Base-by-base conservation (phyloP, 2,888 invertebrate genomes). In the Temnothorax ravouxi region DNA sequence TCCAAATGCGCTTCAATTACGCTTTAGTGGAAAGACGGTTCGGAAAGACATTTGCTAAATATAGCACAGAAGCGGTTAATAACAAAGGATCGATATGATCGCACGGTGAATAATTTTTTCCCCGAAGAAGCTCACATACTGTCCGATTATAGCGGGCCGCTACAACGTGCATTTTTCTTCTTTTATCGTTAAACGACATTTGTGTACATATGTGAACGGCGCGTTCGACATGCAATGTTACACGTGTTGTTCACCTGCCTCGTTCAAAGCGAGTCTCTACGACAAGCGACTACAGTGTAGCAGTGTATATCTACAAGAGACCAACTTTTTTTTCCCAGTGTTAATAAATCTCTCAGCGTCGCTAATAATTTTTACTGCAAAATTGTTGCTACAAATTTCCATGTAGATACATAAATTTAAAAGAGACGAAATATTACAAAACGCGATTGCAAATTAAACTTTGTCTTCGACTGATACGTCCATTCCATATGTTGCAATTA, bases 81-180 rank as follows among this genome's bases (percentile, higher is more conserved):
- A 72, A 72, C 59, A 77, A 56, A 59, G 50, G 77, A 88, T 89
- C 88, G 69, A 88, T 88, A 87, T 81, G 59, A 59, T 79, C 61
- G 38, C 21, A 80, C 62, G 72, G 67, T 69, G 69, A 66, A 72
- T 74, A 41, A 72, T 79, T 75, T 82, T 56, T 80, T 21, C 38
- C 25, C 47, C 29, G 25, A 56, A 77, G 82, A 84, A 79, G 18
- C 15, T 25, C 18, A 34, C 18, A n/a, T n/a, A 34, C 13, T 25
- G 29, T n/a, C 47, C 56, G 52, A 15, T 67, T 76, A 71, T n/a
- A 50, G 47, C 4, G 29, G 29, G 29, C 29, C 29, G 29, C 29
- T 29, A 3, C n/a, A 79, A 59, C 8, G 25, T 38, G 72, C 25
- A 61, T 80, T 72, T 72, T 72, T 80, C 59, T 80, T 38, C 71